A percentile compares a stretch with the other conserved stretches of the same genome.
phyloP scores from a whole-genome alignment of 2,113 vertebrate species.

The Anoplopoma fimbria region DNA sequence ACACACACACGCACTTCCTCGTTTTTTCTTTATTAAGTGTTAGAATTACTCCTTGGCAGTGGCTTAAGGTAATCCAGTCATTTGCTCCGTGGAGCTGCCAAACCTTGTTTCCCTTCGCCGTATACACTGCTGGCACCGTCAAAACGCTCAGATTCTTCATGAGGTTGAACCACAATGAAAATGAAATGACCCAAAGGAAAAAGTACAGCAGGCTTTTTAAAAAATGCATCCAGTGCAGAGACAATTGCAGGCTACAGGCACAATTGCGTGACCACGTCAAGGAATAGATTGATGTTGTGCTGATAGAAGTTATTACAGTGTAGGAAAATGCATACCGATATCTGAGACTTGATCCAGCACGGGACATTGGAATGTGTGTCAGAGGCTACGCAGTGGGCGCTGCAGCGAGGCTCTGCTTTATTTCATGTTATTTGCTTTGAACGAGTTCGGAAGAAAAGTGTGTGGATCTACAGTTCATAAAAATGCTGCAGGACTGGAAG shows the following conservation, averaged over 20 bases:
- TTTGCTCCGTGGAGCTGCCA: slow-evolving; percentile 84
- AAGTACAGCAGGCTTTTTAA: slow-evolving; percentile 41
- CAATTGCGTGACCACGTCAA: slow-evolving; percentile 38
- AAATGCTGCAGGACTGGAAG: slow-evolving; percentile 43
- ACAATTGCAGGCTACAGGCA: slow-evolving; percentile 50
- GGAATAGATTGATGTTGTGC: slow-evolving; percentile 46
- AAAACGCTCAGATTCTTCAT: slow-evolving; percentile 48
- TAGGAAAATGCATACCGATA: slow-evolving; percentile 38
- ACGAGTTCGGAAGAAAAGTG: slow-evolving; percentile 38
- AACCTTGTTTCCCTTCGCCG: slow-evolving; percentile 79
- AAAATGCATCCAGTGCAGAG: slow-evolving; percentile 36
- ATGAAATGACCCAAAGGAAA: slow-evolving; percentile 35
- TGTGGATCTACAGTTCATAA: slow-evolving; percentile 46
- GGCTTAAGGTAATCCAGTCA: slow-evolving; percentile 84
- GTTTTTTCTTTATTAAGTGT: slow-evolving; percentile 85
- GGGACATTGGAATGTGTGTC: slow-evolving; percentile 52
- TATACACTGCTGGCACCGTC: slow-evolving; percentile 75
- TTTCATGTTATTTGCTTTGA: slow-evolving; percentile 59
- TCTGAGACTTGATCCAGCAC: slow-evolving; percentile 1
- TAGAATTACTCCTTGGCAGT: slow-evolving; percentile 84
- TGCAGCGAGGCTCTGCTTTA: slow-evolving; percentile 53
- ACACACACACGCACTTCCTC: slow-evolving; percentile 35
- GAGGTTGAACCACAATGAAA: slow-evolving; percentile 56
- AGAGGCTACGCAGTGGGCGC: slow-evolving; percentile 39
- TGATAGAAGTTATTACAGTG: slow-evolving; percentile 48